Base-by-base conservation (phyloP, 2,797 vertebrate genomes). In the Silurus aristotelis region DNA sequence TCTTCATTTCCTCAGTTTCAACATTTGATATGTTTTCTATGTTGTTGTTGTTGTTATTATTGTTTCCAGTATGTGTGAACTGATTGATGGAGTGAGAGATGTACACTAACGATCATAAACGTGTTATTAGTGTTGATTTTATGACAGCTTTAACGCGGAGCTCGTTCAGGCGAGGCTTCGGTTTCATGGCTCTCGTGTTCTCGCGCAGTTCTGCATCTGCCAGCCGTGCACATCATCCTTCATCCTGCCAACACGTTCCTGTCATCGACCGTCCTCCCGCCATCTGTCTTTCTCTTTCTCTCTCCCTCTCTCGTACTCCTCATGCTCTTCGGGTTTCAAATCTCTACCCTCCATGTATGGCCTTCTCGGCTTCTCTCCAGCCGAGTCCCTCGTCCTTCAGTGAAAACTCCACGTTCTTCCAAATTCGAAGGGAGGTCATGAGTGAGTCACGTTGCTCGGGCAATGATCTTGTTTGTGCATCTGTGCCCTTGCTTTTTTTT, bases 191-290 rank as follows among this genome's bases (percentile, higher is more conserved):
- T 8, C 3, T 79, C 71, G 66, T 80, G n/a, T 0, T 46, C 73
- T 58, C 55, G 5, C 15, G 27, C 15, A 52, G 43, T 43, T 27
- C 52, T 10, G 73, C 52, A 5, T 56, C 52, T 61, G 87, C 88
- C 88, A 90, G 73, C 48, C 78, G 43, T 7, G 20, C 71, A 85
- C 7, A 52, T 52, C 87, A 25, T 80, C 87, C 22, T 90, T 86
- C 55, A 77, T 85, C 90, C 83, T 79, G 87, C 86, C 89, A 90
- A 87, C 88, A 88, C 63, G 12, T 87, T 88, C 64, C 7, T 80
- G 79, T 77, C 75, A 38, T 60, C 55, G 20, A 9, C 56, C 10
- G 19, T 60, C 75, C 56, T 60, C 75, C 55, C 9, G 20, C 73
- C 71, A n/a, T 56, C 48, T 19, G 5, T 55, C 38, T 19, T 43